Evolutionary conservation across 2,113 vertebrate genomes (phyloP), one percentile per base, ranked within the genome.

Genomic region (Thalassarche chlororhynchos): DNA sequence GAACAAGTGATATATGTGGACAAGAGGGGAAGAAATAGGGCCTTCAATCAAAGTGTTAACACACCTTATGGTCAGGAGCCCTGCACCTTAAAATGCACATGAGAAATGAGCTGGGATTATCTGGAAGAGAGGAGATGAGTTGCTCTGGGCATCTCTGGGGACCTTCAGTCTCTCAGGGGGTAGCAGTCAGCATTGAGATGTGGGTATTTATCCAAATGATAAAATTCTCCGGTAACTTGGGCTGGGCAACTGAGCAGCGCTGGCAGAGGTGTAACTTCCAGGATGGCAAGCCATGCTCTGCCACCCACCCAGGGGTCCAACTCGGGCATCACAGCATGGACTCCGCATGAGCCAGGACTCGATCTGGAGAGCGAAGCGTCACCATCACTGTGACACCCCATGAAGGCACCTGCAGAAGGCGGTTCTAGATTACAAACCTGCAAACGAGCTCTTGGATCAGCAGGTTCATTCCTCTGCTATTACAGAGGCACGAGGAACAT

Each of bases 311-410:
- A 25, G 7, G 40, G 14, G 38, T 46, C 58, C 34, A 82, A 2
- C 32, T 51, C 2, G 0, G 62, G 28, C 42, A 78, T 21, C 38
- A 17, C 24, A 1, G 1, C 55, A 15, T 1, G n/a, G n/a, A 38
- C 84, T 52, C 8, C 3, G 1, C 2, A 0, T 34, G 51, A 94
- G 69, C 12, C 65, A 46, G 51, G n/a, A 60, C 29, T 47, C 12
- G 2, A 49, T 34, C 24, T 46, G 51, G 42, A 78, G 17, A 75
- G 25, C 5, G 0, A 82, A 79, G 32, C 9, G 19, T 51, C 74
- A 52, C 62, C 49, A 14, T 38, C 0, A 0, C 49, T 66, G 49
- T 38, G 36, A 81, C 54, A 36, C 9, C 16, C 80, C 3, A 0
- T n/a, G 29, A 54, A 58, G 51, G 17, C 18, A 71, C 28, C 17